Evolutionary conservation across 2,797 vertebrate genomes (phyloP).

Genomic region (Bradypodion ventrale): DNA sequence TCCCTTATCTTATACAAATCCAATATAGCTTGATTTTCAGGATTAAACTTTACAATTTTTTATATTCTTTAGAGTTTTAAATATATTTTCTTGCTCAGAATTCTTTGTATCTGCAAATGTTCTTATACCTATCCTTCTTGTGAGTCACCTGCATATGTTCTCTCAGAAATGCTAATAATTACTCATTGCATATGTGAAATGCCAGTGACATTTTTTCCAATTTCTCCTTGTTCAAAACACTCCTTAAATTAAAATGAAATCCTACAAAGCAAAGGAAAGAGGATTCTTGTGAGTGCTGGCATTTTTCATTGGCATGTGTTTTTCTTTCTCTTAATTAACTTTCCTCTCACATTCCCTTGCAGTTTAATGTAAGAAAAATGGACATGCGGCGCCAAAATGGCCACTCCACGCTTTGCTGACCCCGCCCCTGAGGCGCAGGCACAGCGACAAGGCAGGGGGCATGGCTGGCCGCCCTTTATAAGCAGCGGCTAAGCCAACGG

Average conservation of each 20-base stretch:
- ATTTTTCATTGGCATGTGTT: conserved; percentile 5
- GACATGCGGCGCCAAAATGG: too few relatives aligned
- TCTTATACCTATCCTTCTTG: background rate
- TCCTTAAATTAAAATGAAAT: conserved; percentile 1
- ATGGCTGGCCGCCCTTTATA: too few relatives aligned
- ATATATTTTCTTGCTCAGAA: conserved; percentile 35
- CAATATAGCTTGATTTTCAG: conserved; percentile 12
- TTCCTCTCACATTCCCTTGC: background rate
- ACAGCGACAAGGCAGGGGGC: too few relatives aligned
- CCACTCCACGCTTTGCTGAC: too few relatives aligned
- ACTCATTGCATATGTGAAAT: conserved; percentile 20
- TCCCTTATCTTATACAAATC: background rate
- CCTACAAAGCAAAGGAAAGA: background rate
- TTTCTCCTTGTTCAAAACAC: conserved; percentile 8
- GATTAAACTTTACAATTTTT: background rate
- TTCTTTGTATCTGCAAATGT: background rate
- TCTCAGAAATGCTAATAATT: conserved; percentile 34
- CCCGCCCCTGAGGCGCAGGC: too few relatives aligned
- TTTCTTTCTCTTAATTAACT: conserved; percentile 9
- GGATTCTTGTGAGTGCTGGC: conserved; percentile 13
- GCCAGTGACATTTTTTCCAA: background rate
- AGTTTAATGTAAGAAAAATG: conserved; percentile 10
- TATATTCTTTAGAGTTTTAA: background rate
- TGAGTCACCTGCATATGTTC: conserved; percentile 7
- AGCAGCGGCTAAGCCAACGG: too few relatives aligned